Conservation (phyloP, 2,888 invertebrate species). For the Agrypnus murinus region DNA sequence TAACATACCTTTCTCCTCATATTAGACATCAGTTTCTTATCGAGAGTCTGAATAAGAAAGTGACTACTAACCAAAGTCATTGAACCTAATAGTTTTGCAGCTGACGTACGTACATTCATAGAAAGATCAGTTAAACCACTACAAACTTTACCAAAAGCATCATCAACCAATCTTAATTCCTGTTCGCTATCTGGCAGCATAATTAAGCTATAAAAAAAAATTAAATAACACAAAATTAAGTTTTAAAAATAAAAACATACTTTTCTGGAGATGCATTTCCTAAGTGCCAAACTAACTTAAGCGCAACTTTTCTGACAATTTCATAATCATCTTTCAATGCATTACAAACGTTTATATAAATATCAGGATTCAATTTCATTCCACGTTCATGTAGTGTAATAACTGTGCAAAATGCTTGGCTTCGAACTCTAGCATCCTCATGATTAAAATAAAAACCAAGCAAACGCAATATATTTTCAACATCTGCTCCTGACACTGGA, state of each 20-base stretch:
- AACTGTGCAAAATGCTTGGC: constrained; percentile 90
- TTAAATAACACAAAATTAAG: no score
- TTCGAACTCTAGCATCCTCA: constrained; percentile 92
- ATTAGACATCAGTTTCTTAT: constrained; percentile 98
- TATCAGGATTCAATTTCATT: constrained; percentile 82
- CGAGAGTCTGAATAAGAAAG: constrained; percentile 95
- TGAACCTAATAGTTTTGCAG: constrained; percentile 89
- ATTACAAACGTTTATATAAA: constrained; percentile 81
- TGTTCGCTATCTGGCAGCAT: constrained; percentile 84
- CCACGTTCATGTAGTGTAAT: constrained; percentile 89
- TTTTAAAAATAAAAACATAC: constrained; percentile 72
- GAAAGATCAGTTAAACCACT: constrained; percentile 94
- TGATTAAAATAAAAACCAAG: constrained; percentile 91
- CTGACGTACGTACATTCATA: constrained; percentile 88
- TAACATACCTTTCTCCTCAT: constrained; percentile 80
- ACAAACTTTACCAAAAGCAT: constrained; percentile 97
- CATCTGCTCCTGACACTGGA: constrained; percentile 76
- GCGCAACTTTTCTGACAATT: constrained; percentile 89
- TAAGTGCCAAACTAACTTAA: constrained; percentile 89
- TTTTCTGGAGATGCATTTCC: constrained; percentile 92
- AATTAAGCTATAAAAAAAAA: constrained; percentile 76
- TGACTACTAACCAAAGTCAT: constrained; percentile 91
- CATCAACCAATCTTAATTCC: constrained; percentile 92
- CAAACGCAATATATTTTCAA: constrained; percentile 79
- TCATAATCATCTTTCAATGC: constrained; percentile 95